Conservation (phyloP, 2,113 vertebrate species). For the Nycticryphes semicollaris region DNA sequence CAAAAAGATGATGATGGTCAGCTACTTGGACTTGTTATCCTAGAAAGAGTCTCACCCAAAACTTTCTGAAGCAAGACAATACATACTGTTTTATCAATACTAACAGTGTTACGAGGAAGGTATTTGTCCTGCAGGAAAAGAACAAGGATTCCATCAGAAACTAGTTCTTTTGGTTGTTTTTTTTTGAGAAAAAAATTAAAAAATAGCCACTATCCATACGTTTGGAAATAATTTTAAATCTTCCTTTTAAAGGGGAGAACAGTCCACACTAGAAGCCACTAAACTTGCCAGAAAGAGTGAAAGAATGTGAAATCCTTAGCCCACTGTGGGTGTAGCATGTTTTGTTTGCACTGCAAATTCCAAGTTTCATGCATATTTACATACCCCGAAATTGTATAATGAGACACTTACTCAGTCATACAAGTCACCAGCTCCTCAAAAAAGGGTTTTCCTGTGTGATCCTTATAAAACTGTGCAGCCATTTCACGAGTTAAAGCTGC, state of each 20-base stretch:
- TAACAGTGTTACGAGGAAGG: not conserved
- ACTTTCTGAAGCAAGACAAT: not conserved
- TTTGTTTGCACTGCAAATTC: not conserved
- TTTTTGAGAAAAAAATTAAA: not conserved
- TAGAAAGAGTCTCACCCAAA: not conserved
- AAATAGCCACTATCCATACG: not conserved
- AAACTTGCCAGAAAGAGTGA: not conserved
- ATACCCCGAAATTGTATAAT: not conserved
- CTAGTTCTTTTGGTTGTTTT: not conserved
- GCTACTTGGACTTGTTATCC: not conserved
- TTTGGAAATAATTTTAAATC: not conserved
- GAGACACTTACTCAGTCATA: conserved; percentile 82
- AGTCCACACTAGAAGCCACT: not conserved
- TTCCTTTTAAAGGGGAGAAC: not conserved
- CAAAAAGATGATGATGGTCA: not conserved
- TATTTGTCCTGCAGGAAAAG: not conserved
- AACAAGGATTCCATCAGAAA: not conserved
- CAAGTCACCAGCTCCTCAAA: conserved; percentile 79
- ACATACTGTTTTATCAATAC: not conserved
- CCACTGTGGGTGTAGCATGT: not conserved
- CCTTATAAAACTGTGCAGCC: conserved; percentile 83
- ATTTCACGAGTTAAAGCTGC: conserved; percentile 74
- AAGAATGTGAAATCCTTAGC: not conserved
- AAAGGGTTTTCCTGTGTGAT: conserved; percentile 82
- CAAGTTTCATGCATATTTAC: not conserved